Evolutionary conservation across 2,888 invertebrate genomes (phyloP).

Genomic region (Metopia argyrocephala): DNA sequence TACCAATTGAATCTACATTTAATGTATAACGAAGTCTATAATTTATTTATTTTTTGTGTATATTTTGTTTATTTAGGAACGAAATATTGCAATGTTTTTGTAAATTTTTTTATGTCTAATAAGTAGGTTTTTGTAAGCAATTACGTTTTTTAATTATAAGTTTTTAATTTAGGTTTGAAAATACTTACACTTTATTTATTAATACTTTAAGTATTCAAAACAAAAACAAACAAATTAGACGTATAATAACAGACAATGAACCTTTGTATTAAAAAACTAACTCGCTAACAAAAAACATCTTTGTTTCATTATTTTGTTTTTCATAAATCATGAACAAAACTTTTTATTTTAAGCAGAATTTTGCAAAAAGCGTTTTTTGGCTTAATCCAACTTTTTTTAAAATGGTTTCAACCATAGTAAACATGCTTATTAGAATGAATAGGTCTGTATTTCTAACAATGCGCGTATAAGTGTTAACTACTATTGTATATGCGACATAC

Average conservation of each 20-base stretch:
- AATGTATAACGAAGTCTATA: conserved; percentile 16
- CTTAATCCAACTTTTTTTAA: neutral
- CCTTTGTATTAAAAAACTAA: conserved; percentile 44
- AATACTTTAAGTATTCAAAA: conserved; percentile 60
- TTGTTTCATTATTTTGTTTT: conserved; percentile 35
- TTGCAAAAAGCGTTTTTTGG: too few species aligned
- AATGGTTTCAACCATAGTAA: neutral
- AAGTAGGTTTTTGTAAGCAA: conserved; percentile 39
- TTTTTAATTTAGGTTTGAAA: conserved; percentile 50
- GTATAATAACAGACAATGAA: conserved; percentile 53
- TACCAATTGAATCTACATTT: conserved; percentile 3
- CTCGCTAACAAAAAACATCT: conserved; percentile 20
- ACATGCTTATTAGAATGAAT: neutral
- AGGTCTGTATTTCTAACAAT: neutral
- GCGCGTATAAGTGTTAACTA: too few species aligned
- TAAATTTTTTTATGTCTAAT: conserved; percentile 42
- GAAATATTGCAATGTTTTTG: conserved; percentile 40
- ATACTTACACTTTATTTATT: conserved; percentile 58
- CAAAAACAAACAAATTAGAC: conserved; percentile 25
- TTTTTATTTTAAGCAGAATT: too few species aligned
- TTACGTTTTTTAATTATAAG: conserved; percentile 47
- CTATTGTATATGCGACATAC: too few species aligned
- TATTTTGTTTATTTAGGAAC: conserved; percentile 37
- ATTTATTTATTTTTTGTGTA: conserved; percentile 28
- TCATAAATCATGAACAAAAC: neutral